These are phyloP conservation scores for Tetheella fluctuosa DNA, from an alignment of 2,888 invertebrate species.

Conservation along the genomic window DNA sequence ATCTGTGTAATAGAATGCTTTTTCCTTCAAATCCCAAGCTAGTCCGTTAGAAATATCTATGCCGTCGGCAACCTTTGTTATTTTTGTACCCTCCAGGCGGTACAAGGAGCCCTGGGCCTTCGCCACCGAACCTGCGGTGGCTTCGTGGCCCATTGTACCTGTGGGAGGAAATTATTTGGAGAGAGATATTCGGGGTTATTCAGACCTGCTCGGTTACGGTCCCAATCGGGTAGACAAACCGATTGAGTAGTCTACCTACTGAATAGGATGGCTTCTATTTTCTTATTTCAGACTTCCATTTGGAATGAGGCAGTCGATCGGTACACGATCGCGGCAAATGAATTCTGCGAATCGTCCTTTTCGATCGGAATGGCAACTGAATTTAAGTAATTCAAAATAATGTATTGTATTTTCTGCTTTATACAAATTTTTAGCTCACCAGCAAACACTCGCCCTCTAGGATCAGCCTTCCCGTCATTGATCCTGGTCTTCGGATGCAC, in stretches of 20 bases:
- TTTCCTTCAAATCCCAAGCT: conserved; percentile 88
- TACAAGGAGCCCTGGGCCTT: conserved; percentile 74
- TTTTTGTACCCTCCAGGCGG: conserved; percentile 57
- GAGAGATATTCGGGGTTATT: too few species aligned
- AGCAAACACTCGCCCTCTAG: conserved; percentile 88
- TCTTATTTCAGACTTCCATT: too few species aligned
- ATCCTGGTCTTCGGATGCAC: conserved; percentile 83
- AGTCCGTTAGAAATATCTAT: conserved; percentile 91
- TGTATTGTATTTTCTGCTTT: too few species aligned
- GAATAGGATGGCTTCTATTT: too few species aligned
- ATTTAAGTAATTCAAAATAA: too few species aligned
- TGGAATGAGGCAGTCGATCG: too few species aligned
- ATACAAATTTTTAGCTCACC: conserved; percentile 68
- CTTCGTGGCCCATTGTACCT: conserved; percentile 85
- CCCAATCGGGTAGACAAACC: too few species aligned
- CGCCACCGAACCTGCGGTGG: conserved; percentile 64
- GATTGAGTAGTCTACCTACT: too few species aligned
- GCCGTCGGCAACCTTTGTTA: conserved; percentile 43
- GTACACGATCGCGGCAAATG: too few species aligned
- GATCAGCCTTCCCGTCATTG: conserved; percentile 92
- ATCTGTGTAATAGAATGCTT: conserved; percentile 90
- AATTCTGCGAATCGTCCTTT: too few species aligned
- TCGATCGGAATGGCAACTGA: too few species aligned
- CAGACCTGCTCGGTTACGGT: too few species aligned
- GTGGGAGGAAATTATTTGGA: conserved; percentile 12